phyloP scores from a whole-genome alignment of 2,797 vertebrate genomes.

The Salarias fasciatus region DNA sequence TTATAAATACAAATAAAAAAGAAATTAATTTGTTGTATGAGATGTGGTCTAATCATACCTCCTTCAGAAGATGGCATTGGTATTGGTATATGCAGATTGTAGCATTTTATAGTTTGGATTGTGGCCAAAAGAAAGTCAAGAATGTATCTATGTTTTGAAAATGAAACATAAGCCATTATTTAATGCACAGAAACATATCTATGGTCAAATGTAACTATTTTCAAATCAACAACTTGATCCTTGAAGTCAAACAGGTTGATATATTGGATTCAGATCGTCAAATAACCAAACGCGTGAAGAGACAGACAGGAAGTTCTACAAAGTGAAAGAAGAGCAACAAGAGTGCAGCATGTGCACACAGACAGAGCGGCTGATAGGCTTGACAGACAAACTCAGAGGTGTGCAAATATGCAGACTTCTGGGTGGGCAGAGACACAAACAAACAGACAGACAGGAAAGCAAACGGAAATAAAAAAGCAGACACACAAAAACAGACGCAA shows the following conservation, averaged over 20 bases:
- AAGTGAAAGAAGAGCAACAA: conserved; percentile 9
- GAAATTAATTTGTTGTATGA: too few relatives aligned
- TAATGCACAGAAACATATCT: too few relatives aligned
- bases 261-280: conserved; percentile 10
- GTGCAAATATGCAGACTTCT: conserved; percentile 49
- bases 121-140: too few relatives aligned
- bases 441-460: conserved; percentile 27
- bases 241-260: conserved; percentile 3
- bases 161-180: too few relatives aligned
- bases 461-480: conserved; percentile 50
- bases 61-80: too few relatives aligned
- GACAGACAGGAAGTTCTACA: not conserved
- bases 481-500: conserved; percentile 34
- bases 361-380: conserved; percentile 22
- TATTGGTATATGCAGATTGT: too few relatives aligned
- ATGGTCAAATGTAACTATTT: too few relatives aligned
- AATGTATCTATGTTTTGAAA: too few relatives aligned
- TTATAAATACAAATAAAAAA: too few relatives aligned
- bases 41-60: too few relatives aligned
- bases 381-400: conserved; percentile 43
- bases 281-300: conserved; percentile 22
- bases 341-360: conserved; percentile 3
- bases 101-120: too few relatives aligned
- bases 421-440: conserved; percentile 43
- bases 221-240: too few relatives aligned